phyloP scores from a whole-genome alignment of 2,888 invertebrate genomes.

The Euphydryas editha region DNA sequence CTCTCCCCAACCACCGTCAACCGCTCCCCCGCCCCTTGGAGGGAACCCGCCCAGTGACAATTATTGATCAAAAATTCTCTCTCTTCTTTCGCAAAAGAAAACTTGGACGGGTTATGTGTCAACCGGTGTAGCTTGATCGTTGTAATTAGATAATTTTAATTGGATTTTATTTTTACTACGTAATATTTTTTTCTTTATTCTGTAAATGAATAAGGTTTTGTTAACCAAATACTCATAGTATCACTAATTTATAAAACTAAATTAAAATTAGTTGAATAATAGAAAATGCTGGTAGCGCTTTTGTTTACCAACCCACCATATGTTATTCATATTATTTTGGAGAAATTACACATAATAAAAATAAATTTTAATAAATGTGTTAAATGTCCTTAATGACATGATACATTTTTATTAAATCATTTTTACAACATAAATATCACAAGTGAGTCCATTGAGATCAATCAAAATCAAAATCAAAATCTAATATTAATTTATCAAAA shows the following conservation, averaged over 20 bases:
- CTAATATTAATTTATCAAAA: no score
- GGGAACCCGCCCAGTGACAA: constrained; percentile 85
- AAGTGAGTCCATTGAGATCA: no score
- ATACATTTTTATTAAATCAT: no score
- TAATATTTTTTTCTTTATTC: not conserved
- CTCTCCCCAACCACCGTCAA: constrained; percentile 52
- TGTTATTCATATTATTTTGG: no score
- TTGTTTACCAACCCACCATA: no score
- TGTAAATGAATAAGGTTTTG: constrained; percentile 13
- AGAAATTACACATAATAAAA: no score
- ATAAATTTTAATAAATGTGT: no score
- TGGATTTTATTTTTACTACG: constrained; percentile 40
- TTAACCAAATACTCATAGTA: not conserved
- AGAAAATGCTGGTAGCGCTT: no score
- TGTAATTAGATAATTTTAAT: constrained; percentile 74
- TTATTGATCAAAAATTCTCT: constrained; percentile 88
- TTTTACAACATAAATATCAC: no score
- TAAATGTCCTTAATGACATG: no score
- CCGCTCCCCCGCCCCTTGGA: constrained; percentile 52
- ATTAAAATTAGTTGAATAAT: no score
- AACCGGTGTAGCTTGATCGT: constrained; percentile 75
- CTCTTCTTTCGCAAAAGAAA: constrained; percentile 85
- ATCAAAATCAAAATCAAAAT: no score
- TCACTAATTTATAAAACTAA: not conserved
- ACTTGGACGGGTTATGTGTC: constrained; percentile 84